phyloP scores from a whole-genome alignment of 1,140 invertebrate species.

The Conus betulinus region DNA sequence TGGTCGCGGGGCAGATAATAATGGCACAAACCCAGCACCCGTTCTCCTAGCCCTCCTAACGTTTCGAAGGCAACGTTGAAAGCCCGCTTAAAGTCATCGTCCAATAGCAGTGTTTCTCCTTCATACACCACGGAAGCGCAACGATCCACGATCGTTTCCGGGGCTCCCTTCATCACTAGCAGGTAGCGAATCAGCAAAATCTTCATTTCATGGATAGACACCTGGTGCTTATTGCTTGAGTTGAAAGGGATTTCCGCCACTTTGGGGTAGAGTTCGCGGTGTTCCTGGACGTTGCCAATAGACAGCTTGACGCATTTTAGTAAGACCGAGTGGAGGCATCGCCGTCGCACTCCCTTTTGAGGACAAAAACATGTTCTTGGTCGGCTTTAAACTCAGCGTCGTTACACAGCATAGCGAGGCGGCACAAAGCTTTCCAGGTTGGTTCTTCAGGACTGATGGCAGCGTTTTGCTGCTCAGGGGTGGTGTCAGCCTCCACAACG shows the following conservation, averaged over 20 bases:
- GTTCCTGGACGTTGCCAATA: conserved; percentile 92
- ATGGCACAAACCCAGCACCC: conserved; percentile 85
- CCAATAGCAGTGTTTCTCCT: conserved; percentile 94
- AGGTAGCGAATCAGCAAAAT: conserved; percentile 93
- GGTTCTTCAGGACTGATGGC: conserved; percentile 75
- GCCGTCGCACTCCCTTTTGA: conserved; percentile 85
- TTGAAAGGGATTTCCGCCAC: conserved; percentile 99
- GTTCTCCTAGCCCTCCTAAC: conserved; percentile 97
- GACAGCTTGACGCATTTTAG: conserved; percentile 98
- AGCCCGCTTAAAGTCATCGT: conserved; percentile 97
- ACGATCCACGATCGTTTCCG: conserved; percentile 97
- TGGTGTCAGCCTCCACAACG: conserved; percentile 80
- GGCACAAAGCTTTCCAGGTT: conserved; percentile 94
- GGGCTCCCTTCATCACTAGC: conserved; percentile 99
- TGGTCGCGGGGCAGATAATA: conserved; percentile 89
- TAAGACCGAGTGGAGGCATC: conserved; percentile 95
- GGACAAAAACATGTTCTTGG: conserved; percentile 92
- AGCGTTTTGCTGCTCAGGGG: conserved; percentile 78
- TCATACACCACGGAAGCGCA: conserved; percentile 97
- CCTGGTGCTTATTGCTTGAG: conserved; percentile 99
- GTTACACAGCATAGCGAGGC: conserved; percentile 96
- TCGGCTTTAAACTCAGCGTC: conserved; percentile 97
- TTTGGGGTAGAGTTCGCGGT: conserved; percentile 94
- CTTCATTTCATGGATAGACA: conserved; percentile 97
- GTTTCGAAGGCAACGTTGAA: conserved; percentile 99